Evolutionary conservation across 1,140 invertebrate species (phyloP).

Genomic region (Meloidogyne hapla): DNA sequence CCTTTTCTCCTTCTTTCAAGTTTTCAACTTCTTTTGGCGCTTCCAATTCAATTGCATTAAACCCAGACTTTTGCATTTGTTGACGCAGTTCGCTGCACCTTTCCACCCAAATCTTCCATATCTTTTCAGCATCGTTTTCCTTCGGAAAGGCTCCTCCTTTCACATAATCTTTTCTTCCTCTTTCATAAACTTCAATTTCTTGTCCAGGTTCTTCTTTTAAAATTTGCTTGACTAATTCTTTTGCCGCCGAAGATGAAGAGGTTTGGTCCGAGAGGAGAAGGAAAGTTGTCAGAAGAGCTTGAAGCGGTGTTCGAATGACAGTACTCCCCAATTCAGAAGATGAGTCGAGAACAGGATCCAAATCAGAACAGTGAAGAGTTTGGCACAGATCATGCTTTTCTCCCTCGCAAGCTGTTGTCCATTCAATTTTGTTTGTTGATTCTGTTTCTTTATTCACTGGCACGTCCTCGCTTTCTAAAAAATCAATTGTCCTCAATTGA

Average conservation of each 20-base stretch:
- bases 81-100: too few species aligned
- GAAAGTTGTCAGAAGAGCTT: background rate
- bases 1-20: too few species aligned
- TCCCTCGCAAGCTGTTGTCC: background rate
- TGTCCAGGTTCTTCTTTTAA: background rate
- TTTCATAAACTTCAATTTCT: background rate
- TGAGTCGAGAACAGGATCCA: background rate
- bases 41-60: too few species aligned
- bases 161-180: background rate
- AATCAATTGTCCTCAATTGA: slow-evolving; percentile 11
- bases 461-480: background rate
- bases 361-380: background rate
- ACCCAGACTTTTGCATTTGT: too few species aligned
- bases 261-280: background rate
- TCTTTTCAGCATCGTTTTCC: slow-evolving; percentile 10
- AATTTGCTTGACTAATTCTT: background rate
- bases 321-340: background rate
- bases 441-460: background rate
- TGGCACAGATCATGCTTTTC: background rate
- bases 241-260: background rate
- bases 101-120: background rate
- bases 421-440: too few species aligned
- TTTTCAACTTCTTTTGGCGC: too few species aligned
- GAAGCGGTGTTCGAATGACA: background rate
- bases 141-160: background rate